Evolutionary conservation across 1,140 invertebrate genomes (phyloP).

Genomic region (Sinonovacula constricta): DNA sequence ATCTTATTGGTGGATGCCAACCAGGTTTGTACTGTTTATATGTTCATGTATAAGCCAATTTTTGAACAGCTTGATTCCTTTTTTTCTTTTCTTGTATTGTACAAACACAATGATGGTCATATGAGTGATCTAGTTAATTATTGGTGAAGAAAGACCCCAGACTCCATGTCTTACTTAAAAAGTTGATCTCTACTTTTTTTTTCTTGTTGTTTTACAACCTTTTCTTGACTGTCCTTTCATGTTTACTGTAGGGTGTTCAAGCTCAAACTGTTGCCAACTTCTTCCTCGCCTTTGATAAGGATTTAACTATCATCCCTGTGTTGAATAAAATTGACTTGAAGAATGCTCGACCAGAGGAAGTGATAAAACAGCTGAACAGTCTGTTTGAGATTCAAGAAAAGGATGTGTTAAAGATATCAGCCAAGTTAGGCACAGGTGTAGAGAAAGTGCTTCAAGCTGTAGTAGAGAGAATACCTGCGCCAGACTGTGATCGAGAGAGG

Average conservation of each 20-base stretch:
- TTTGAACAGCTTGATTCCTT: no score
- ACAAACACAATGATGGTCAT: no score
- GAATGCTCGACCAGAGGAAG: conserved; percentile 89
- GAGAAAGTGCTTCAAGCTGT: conserved; percentile 87
- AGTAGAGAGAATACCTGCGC: conserved; percentile 88
- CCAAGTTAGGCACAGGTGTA: conserved; percentile 89
- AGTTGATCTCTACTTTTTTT: no score
- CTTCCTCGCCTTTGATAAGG: conserved; percentile 91
- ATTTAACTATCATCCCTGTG: conserved; percentile 93
- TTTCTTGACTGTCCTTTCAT: no score
- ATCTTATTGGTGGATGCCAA: conserved; percentile 97
- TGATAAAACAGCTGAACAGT: conserved; percentile 88
- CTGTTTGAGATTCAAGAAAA: conserved; percentile 90
- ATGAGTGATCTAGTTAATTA: no score
- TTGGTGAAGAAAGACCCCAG: no score
- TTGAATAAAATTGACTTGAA: conserved; percentile 98
- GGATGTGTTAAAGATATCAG: conserved; percentile 86
- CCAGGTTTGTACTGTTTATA: conserved; percentile 83
- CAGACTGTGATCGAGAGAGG: conserved; percentile 80
- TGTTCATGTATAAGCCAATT: no score
- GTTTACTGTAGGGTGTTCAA: conserved; percentile 87
- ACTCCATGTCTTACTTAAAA: no score
- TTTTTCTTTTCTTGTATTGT: no score
- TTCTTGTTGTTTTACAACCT: no score
- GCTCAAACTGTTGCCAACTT: conserved; percentile 99